phyloP scores from a whole-genome alignment of 2,888 invertebrate genomes.

The Dicycla oo region DNA sequence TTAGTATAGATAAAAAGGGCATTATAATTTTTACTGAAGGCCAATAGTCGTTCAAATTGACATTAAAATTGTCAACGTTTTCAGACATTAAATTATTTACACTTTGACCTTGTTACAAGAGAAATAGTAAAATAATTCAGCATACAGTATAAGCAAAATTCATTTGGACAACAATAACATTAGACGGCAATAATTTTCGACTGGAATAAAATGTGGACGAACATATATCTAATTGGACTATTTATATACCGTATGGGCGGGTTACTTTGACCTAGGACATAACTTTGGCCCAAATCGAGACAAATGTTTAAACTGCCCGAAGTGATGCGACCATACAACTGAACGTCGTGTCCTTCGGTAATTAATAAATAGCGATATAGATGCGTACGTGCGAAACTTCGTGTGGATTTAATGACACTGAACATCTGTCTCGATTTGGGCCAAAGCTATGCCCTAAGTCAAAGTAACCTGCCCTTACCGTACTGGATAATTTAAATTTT shows the following conservation, averaged over 20 bases:
- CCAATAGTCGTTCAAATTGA: slow-evolving; percentile 80
- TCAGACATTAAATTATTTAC: slow-evolving; percentile 55
- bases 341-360: too few relatives aligned
- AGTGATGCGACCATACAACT: too few relatives aligned
- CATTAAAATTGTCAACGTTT: slow-evolving; percentile 71
- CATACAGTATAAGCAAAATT: slow-evolving; percentile 78
- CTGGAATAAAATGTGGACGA: slow-evolving; percentile 89
- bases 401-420: too few relatives aligned
- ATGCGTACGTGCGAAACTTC: too few relatives aligned
- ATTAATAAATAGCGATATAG: too few relatives aligned
- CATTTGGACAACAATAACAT: slow-evolving; percentile 85
- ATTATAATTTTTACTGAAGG: slow-evolving; percentile 77
- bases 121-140: slow-evolving; percentile 76
- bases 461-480: too few relatives aligned
- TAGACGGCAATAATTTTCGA: slow-evolving; percentile 87
- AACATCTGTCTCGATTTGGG: too few relatives aligned
- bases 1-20: slow-evolving; percentile 71
- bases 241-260: too few relatives aligned
- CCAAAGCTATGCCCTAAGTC: too few relatives aligned
- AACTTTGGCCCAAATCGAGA: too few relatives aligned
- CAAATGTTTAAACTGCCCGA: too few relatives aligned
- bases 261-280: too few relatives aligned
- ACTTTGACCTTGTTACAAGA: slow-evolving; percentile 71
- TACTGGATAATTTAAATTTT: slow-evolving; percentile 79
- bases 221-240: slow-evolving; percentile 88